Evolutionary conservation across 2,888 invertebrate genomes (phyloP), one percentile per base, ranked within the genome.

Genomic region (Troides aeacus): DNA sequence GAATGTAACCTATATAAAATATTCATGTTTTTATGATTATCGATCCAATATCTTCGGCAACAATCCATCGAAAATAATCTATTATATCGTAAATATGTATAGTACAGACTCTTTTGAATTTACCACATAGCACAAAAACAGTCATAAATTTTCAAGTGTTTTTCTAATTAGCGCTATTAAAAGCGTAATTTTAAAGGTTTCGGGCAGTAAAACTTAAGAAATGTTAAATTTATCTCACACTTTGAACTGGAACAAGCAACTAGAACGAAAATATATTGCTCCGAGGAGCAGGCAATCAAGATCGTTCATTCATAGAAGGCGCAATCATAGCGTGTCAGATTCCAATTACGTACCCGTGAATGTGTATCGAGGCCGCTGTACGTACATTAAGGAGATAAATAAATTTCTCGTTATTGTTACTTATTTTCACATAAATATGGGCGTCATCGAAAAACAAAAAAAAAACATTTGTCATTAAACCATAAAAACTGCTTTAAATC

Each of bases 261-360:
- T 68, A 59, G 7, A 68, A 62, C 46, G 58, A 60, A 59, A 59
- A 68, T 36, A 23, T 39, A 68, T 60, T 36, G 30, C 56, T 24
- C 60, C 39, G 50, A 23, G 36, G 64, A 66, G 63, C 59, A 74
- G 74, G 82, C 81, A 87, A 88, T 88, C 88, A 84, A 81, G 83
- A 81, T 80, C 79, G 78, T 79, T 80, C 79, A 81, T 77, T 77
- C 76, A 73, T 73, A 76, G 80, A 80, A 80, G 78, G 79, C 80
- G 84, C 86, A 88, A 87, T 89, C 86, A 84, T 50, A 15, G 65
- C 64, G 46, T 81, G 78, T 78, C 79, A 78, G 76, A 72, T 75
- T 75, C 79, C 81, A 83, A 84, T 84, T 80, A 81, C 78, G 77
- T 72, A 66, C 74, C 66, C 75, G 79, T 70, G 69, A 66, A 73